Base-by-base conservation (phyloP, 2,888 invertebrate species). In the Drosophila peninsularis region DNA sequence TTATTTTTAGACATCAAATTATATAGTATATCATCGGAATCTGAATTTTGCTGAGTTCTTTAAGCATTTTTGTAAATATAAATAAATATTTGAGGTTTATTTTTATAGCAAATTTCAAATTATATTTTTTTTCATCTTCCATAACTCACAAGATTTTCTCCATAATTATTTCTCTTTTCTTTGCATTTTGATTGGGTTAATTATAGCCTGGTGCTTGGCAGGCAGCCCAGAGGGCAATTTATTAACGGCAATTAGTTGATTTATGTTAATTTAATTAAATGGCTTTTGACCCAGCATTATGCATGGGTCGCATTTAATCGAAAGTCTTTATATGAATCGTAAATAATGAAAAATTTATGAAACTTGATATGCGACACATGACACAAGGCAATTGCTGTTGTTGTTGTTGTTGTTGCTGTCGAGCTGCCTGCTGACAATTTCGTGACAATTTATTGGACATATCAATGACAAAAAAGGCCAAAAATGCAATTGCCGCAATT, bases 381-480 rank as follows among this genome's bases (percentile, higher is more conserved):
- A 42, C 49, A 45, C 49, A 63, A 52, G 61, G 73, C 54, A 54
- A 55, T 55, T 54, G 68, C 30, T 52, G 44, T 36, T 41, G 66
- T 50, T 54, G 68, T 39, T 57, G 42, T 42, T 42, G 66, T 47
- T 34, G 27, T n/a, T 42, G 56, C 57, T 62, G 61, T 58, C 24
- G 50, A 44, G 21, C 36, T 21, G 24, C 19, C 57, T 58, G 68
- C 62, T 66, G 78, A 71, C 80, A 80, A 71, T 78, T 79, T 76
- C 87, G 87, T 88, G 84, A 86, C 89, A 85, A 85, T 85, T 88
- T 85, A 86, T 86, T 83, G 78, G 71, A 75, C 85, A 79, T 64
- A 84, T 89, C 84, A 69, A 73, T 82, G 88, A 75, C 88, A 64
- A 65, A 78, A 74, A 84, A 77, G 69, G 71, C 62, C 24, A 36